Conservation (phyloP, 1,140 invertebrate species). For the Doryteuthis pealeii region DNA sequence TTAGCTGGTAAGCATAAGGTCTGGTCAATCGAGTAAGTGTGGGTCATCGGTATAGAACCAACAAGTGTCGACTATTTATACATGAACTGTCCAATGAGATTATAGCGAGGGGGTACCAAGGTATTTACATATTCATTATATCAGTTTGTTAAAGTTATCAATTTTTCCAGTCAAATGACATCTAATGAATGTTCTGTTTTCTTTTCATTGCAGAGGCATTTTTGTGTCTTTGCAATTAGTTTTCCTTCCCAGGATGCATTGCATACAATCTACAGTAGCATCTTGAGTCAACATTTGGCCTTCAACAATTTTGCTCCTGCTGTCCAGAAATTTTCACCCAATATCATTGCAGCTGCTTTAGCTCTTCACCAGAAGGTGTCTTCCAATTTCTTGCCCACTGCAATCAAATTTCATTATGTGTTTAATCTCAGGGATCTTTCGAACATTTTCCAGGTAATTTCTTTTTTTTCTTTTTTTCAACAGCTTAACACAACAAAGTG, state of each 20-base stretch:
- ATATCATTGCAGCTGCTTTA: slow-evolving; percentile 79
- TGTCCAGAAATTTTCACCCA: slow-evolving; percentile 65
- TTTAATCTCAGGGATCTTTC: slow-evolving; percentile 94
- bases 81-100: too few species aligned
- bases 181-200: too few species aligned
- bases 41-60: too few species aligned
- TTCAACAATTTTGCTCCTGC: slow-evolving; percentile 73
- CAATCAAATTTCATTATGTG: slow-evolving; percentile 95
- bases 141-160: too few species aligned
- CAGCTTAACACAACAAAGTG: too few species aligned
- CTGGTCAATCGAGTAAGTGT: too few species aligned
- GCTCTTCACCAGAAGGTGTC: slow-evolving; percentile 82
- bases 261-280: slow-evolving; percentile 85
- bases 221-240: slow-evolving; percentile 90
- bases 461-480: too few species aligned
- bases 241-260: slow-evolving; percentile 85
- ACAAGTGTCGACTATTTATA: too few species aligned
- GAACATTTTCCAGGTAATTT: slow-evolving; percentile 70
- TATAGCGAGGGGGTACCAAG: too few species aligned
- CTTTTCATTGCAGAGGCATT: slow-evolving; percentile 71
- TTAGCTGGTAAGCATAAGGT: too few species aligned
- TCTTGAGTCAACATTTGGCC: slow-evolving; percentile 73
- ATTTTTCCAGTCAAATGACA: too few species aligned
- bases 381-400: slow-evolving; percentile 87
- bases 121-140: too few species aligned